phyloP scores from a whole-genome alignment of 2,888 invertebrate genomes.

The Dasysyrphus albostriatus region DNA sequence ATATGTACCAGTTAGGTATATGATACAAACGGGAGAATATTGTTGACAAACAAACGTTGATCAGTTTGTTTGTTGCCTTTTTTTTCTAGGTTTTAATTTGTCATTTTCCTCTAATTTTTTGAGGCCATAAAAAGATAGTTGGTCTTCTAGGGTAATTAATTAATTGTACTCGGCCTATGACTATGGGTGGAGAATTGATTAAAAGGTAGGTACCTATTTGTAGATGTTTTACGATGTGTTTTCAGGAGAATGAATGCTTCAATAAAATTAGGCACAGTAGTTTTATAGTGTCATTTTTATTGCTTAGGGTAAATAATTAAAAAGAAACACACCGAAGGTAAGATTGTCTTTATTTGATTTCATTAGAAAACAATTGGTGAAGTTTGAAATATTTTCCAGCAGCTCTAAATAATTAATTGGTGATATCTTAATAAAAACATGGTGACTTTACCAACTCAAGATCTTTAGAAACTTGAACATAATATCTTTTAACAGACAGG shows the following conservation, averaged over 20 bases:
- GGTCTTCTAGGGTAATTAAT: slow-evolving; percentile 58
- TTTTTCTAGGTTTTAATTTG: not conserved
- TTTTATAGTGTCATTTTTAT: not conserved
- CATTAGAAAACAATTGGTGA: no score
- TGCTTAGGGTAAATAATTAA: not conserved
- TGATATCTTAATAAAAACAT: no score
- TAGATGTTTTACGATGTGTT: slow-evolving; percentile 52
- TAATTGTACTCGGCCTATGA: slow-evolving; percentile 41
- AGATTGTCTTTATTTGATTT: no score
- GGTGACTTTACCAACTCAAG: no score
- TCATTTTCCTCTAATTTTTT: slow-evolving; percentile 35
- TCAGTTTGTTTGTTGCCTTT: slow-evolving; percentile 8
- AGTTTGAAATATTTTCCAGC: no score
- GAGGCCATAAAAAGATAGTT: slow-evolving; percentile 60
- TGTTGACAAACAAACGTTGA: slow-evolving; percentile 58
- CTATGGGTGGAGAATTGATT: slow-evolving; percentile 46
- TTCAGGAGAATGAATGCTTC: slow-evolving; percentile 7
- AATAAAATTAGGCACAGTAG: not conserved
- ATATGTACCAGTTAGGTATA: not conserved
- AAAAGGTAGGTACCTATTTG: slow-evolving; percentile 38
- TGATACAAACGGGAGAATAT: not conserved
- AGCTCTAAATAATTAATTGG: no score
- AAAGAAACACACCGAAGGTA: not conserved
- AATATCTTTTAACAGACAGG: no score
- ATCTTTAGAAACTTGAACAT: no score